Base-by-base conservation (phyloP, 2,113 vertebrate species). In the Jacana jacana region DNA sequence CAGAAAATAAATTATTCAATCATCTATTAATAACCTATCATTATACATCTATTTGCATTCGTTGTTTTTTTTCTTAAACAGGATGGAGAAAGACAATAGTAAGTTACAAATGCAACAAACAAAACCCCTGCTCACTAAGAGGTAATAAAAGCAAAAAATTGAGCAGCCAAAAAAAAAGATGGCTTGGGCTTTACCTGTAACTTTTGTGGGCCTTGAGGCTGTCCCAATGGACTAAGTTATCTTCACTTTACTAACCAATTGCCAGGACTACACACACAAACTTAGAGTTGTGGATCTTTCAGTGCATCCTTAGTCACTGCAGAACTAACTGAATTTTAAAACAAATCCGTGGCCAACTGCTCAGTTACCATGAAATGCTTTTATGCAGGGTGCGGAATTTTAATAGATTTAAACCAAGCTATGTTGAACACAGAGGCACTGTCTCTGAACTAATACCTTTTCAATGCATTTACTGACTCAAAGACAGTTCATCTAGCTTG, bases 1-100 rank as follows among this genome's bases (percentile, higher is more conserved):
- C 28, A 81, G 88, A 89, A 91, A 91, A 87, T 76, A 5, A 84
- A 10, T 93, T 85, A 3, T 58, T 20, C 54, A 65, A 73, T 65
- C 0, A 70, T 61, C 61, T 86, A 22, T 63, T 80, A 70, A 54
- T 18, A 65, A 28, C 25, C 19, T 92, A n/a, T 60, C 78, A 76
- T 88, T 89, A 95, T 54, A 91, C 30, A 89, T 39, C 48, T 93
- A 60, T 88, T 95, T 71, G 54, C 6, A 31, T 7, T 94, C 91
- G 89, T 61, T 87, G 63, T 72, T 96, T 63, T 68, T 57, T 44
- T 60, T 42, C n/a, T n/a, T n/a, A n/a, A n/a, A 58, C 16, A 73
- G 25, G 13, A 37, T 1, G 5, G 25, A 22, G 4, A 30, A 11
- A 58, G 20, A 76, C 17, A 84, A 57, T 24, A 69, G 4, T 18